Base-by-base conservation (phyloP, 2,888 invertebrate species). In the Tanytarsus gracilentus region DNA sequence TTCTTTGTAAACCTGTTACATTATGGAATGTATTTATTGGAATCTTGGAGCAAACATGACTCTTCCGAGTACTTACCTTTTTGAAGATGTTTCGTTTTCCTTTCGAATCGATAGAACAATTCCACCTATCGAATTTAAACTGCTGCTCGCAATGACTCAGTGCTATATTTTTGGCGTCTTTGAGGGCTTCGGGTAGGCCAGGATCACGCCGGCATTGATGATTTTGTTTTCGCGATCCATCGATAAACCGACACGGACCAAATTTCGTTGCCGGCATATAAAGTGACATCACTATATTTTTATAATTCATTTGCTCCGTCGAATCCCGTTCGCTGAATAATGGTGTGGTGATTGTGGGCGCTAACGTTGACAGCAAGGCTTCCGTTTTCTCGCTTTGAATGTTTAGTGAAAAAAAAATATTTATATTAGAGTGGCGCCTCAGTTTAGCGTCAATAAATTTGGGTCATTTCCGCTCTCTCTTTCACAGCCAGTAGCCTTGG, bases 121-220 rank as follows among this genome's bases (percentile, higher is more conserved):
- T 84, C 85, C 85, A 85, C 63, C 83, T 77, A 63, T 85, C 84
- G 66, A 80, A 85, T 60, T 79, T 78, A 66, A 85, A 85, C 53
- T 80, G 77, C 64, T 80, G 78, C 67, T 81, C 79, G 66, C 85
- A 85, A 36, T 81, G 77, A 0, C 70, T 69, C 33, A 82, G 76
- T 0, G 83, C 81, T 67, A 84, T 75, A 6, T 78, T 73, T 61
- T 79, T 79, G 0, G 84, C 82, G 51, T 75, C 76, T 6, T 75
- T 71, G 27, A 85, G 70, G 16, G 78, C 76, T 1, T 75, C 75
- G 0, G 76, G 68, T 23, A 82, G 66, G 1, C 81, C 81, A 14
- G 75, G 76, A 65, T 81, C 79, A 62, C 78, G 76, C 61, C 76
- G 75, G 66, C 85, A 85, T 67, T 82, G 78, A 71, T 79, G 81